A percentile compares a stretch with the other conserved stretches of the same genome.
phyloP scores from a whole-genome alignment of 2,888 invertebrate species.

The Trichogramma evanescens region DNA sequence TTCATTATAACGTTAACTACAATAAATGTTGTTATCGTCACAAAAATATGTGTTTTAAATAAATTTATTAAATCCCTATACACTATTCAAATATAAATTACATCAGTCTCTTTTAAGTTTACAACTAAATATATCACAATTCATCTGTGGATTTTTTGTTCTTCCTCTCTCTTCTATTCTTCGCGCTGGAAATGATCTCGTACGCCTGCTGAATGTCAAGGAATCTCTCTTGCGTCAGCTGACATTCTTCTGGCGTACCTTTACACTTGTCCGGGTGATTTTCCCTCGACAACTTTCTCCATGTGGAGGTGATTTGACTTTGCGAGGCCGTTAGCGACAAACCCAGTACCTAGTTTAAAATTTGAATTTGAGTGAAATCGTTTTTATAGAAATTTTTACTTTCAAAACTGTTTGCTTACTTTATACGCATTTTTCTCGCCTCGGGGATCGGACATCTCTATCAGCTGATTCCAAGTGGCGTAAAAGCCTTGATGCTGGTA shows the following conservation, averaged over 20 bases:
- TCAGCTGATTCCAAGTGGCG: constrained; percentile 79
- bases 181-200: constrained; percentile 78
- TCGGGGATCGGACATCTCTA: constrained; percentile 79
- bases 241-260: constrained; percentile 59
- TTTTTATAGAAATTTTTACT: too few species aligned
- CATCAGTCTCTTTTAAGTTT: too few species aligned
- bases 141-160: constrained; percentile 58
- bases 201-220: constrained; percentile 92
- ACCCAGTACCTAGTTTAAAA: constrained; percentile 59
- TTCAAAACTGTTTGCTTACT: constrained; percentile 46
- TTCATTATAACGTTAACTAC: constrained; percentile 32
- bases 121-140: background rate
- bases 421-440: constrained; percentile 86
- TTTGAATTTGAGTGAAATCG: background rate
- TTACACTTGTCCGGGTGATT: constrained; percentile 90
- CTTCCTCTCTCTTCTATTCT: constrained; percentile 64
- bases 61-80: too few species aligned
- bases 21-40: constrained; percentile 39
- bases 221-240: constrained; percentile 74
- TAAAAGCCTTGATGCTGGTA: constrained; percentile 74
- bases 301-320: constrained; percentile 75
- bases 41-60: constrained; percentile 2
- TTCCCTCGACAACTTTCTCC: constrained; percentile 74
- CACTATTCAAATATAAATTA: too few species aligned
- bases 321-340: constrained; percentile 77